A percentile compares a stretch with the other conserved stretches of the same genome.
phyloP scores from a whole-genome alignment of 1,140 invertebrate genomes.

The Microplitis demolitor region DNA sequence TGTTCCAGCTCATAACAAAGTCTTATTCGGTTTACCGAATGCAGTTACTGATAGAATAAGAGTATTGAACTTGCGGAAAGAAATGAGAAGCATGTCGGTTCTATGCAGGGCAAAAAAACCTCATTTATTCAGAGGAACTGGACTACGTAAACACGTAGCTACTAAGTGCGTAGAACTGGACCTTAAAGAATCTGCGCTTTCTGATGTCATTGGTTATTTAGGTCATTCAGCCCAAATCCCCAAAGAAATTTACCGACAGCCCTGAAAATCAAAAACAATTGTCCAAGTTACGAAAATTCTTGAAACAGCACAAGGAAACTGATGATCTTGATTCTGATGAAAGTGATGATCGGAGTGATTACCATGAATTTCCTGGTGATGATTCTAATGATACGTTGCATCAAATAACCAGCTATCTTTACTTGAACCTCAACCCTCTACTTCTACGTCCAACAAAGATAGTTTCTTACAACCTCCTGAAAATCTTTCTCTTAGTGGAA shows the following conservation, averaged over 20 bases:
- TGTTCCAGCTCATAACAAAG: background rate
- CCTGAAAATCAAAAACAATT: background rate
- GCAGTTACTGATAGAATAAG: background rate
- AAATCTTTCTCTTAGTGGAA: too few species aligned
- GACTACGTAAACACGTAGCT: slow-evolving; percentile 9
- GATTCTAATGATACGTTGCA: too few species aligned
- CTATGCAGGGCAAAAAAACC: slow-evolving; percentile 10
- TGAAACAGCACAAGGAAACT: background rate
- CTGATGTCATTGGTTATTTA: slow-evolving; percentile 19
- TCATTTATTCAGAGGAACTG: background rate
- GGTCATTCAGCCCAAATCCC: slow-evolving; percentile 20
- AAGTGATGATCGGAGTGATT: background rate
- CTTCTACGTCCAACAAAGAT: too few species aligned
- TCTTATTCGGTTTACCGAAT: slow-evolving; percentile 10
- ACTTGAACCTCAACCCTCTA: too few species aligned
- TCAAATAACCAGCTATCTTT: too few species aligned
- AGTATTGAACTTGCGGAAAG: background rate
- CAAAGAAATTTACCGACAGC: slow-evolving; percentile 22
- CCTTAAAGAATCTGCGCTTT: background rate
- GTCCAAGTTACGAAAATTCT: background rate
- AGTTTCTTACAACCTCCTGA: too few species aligned
- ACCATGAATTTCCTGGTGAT: too few species aligned
- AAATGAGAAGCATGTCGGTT: background rate
- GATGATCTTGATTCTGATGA: background rate
- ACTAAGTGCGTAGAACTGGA: background rate